Conservation (phyloP, 1,140 invertebrate species). For the Andrena cerasifolii region DNA sequence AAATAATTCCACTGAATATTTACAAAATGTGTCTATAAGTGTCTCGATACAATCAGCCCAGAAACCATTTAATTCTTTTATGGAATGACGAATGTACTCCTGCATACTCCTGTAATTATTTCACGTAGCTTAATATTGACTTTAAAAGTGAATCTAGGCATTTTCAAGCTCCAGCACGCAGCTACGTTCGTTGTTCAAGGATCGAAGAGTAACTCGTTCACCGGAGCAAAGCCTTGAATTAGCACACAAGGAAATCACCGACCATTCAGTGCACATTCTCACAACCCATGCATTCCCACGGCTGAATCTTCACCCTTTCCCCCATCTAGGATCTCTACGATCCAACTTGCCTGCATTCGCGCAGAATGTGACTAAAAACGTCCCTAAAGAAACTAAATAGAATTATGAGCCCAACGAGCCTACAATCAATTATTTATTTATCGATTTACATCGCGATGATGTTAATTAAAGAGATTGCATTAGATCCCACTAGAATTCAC, state of each 20-base stretch:
- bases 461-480: no score
- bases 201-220: conserved; percentile 61
- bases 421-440: no score
- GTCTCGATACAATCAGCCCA: no score
- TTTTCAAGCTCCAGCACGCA: background rate
- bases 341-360: background rate
- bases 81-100: no score
- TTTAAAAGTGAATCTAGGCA: background rate
- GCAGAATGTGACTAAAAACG: background rate
- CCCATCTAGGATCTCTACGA: background rate
- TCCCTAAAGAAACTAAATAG: no score
- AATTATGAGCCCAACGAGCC: no score
- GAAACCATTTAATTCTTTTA: no score
- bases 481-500: no score
- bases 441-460: no score
- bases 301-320: conserved; percentile 2
- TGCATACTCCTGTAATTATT: no score
- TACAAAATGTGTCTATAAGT: no score
- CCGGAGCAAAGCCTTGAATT: conserved; percentile 61
- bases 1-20: no score
- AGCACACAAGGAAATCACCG: conserved; percentile 53
- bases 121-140: background rate
- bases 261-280: conserved; percentile 46
- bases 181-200: conserved; percentile 36
- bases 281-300: conserved; percentile 49